A percentile compares a stretch with the other conserved stretches of the same genome.
Evolutionary conservation across 1,140 invertebrate species (phyloP).

Genomic region (Chymomyza costata): DNA sequence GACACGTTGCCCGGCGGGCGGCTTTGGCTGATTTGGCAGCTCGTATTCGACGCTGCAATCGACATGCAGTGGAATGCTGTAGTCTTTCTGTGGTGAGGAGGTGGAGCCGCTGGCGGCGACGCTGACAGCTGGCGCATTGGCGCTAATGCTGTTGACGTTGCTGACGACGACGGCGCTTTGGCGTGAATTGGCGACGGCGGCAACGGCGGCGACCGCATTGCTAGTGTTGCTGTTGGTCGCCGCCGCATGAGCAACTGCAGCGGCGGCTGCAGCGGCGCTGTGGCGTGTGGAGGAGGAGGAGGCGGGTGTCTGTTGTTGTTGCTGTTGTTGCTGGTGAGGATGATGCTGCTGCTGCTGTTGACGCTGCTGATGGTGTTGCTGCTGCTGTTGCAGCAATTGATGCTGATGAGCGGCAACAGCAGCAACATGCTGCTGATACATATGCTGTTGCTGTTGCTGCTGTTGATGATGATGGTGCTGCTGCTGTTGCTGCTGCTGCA

Average conservation of each 20-base stretch:
- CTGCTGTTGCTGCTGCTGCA: constrained; percentile 50
- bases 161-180: background rate
- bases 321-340: constrained; percentile 33
- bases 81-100: constrained; percentile 79
- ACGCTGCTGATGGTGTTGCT: constrained; percentile 34
- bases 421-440: constrained; percentile 41
- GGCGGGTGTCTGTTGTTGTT: constrained; percentile 24
- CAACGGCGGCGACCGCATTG: constrained; percentile 6
- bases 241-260: background rate
- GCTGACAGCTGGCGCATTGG: background rate
- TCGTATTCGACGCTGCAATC: constrained; percentile 91
- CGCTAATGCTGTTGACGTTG: constrained; percentile 4
- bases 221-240: no score
- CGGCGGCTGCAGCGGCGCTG: constrained; percentile 3
- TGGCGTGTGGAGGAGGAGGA: constrained; percentile 16
- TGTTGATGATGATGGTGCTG: constrained; percentile 52
- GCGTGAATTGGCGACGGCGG: background rate
- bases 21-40: constrained; percentile 87
- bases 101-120: constrained; percentile 9
- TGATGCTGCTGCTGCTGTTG: constrained; percentile 29
- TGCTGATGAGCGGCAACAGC: constrained; percentile 59
- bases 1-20: constrained; percentile 83
- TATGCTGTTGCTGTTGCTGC: constrained; percentile 43
- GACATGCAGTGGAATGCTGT: constrained; percentile 86
- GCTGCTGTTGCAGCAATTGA: constrained; percentile 53